Evolutionary conservation across 2,797 vertebrate species (phyloP), one percentile per base, ranked within the genome.

Genomic region (Arrhamphus sclerolepis): DNA sequence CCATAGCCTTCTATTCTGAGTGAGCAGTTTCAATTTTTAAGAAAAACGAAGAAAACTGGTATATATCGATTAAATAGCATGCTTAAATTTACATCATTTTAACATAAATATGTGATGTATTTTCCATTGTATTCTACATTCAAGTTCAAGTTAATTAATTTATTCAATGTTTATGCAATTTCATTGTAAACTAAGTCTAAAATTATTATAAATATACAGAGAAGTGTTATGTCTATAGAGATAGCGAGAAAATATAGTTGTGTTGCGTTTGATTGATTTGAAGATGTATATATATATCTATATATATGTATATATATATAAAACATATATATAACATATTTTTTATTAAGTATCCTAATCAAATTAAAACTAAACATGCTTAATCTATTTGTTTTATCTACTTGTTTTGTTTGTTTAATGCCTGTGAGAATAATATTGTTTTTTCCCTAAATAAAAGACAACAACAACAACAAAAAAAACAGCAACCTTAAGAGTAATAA

Each of bases 1-100:
- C 72, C 72, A 78, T 53, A 58, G 71, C 72, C 83, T 70, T 66
- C 62, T 29, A 22, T 29, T 56, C 53, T 53, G 61, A 69, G 61
- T 70, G 66, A 72, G 46, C 50, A 44, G 34, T 72, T 80, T 62
- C 2, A 64, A n/a, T 63, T 75, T 78, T 74, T 56, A 72, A 80
- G 80, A 81, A 75, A 80, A 71, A 24, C 49, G 31, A 46, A 57
- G 46, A 54, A 72, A 69, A 77, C 39, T 72, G 47, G 11, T 43
- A 46, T 42, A 58, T 38, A 42, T n/a, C 47, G 6, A 47, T 17
- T 38, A 48, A 56, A 72, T 43, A 21, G 14, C 40, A 50, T 20
- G 44, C 3, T 51, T 11, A 34, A 43, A 18, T 13, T 31, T 59
- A 16, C 7, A 31, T 42, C 16, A 31, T 46, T 56, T 59, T 28